These are phyloP conservation scores for Mus musculus DNA, from an alignment of 2,113 vertebrate genomes.

Conservation along the genomic window DNA sequence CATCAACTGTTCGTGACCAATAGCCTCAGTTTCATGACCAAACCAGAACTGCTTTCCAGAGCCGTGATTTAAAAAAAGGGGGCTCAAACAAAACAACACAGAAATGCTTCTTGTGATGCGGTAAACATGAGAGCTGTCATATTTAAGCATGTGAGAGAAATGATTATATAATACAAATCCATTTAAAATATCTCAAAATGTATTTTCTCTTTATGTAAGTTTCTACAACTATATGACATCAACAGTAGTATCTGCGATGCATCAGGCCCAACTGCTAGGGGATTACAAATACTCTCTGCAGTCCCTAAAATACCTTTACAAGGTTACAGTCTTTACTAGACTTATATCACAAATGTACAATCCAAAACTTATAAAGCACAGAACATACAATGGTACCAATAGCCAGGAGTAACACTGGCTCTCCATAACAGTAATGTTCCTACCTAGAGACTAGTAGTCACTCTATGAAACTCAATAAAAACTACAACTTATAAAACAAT, in stretches of 20 bases:
- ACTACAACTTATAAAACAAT: constrained; percentile 18
- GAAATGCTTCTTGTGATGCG: neutral
- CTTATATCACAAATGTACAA: constrained; percentile 39
- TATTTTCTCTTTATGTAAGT: neutral
- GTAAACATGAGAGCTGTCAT: neutral
- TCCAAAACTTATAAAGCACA: neutral
- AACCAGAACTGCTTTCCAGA: neutral
- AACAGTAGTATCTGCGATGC: neutral
- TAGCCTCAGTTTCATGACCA: neutral
- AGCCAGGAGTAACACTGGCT: neutral
- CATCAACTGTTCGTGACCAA: neutral
- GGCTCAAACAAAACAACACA: neutral
- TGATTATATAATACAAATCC: neutral
- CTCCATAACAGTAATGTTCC: neutral
- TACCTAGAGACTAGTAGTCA: neutral
- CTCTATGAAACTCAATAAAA: neutral
- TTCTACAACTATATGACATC: neutral
- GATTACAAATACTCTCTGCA: neutral
- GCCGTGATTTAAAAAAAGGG: neutral
- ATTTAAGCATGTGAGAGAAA: neutral
- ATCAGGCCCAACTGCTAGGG: neutral
- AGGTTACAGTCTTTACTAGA: neutral
- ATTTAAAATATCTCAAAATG: constrained; percentile 23
- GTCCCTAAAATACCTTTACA: neutral
- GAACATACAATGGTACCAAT: neutral